Evolutionary conservation across 2,888 invertebrate species (phyloP).

Genomic region (Drosophila austrosaltans): DNA sequence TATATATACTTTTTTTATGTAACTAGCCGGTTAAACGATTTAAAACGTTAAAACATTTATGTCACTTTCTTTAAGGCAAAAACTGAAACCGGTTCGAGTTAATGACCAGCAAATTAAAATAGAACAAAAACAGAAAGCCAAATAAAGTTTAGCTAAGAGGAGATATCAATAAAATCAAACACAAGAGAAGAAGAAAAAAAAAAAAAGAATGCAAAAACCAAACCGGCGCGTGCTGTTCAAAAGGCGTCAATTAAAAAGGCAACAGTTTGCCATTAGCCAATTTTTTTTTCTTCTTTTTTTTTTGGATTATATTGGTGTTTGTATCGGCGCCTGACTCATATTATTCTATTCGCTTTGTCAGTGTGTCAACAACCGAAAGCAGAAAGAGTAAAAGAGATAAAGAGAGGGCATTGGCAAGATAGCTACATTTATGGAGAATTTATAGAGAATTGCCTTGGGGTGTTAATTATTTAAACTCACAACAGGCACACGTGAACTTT

Average conservation of each 20-base stretch:
- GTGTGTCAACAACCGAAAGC: constrained; percentile 53
- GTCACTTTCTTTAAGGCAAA: constrained; percentile 45
- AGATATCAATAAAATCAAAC: constrained; percentile 30
- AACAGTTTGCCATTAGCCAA: constrained; percentile 60
- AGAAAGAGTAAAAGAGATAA: neutral
- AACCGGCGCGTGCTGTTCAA: constrained; percentile 68
- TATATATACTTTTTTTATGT: constrained; percentile 36
- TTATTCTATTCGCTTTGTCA: constrained; percentile 43
- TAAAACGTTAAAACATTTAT: constrained; percentile 28
- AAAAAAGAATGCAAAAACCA: constrained; percentile 37
- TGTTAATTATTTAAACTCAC: constrained; percentile 59
- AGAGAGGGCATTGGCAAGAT: constrained; percentile 24
- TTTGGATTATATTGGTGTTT: constrained; percentile 6
- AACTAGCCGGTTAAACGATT: constrained; percentile 37
- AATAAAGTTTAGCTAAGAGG: constrained; percentile 21
- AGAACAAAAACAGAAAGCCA: constrained; percentile 41
- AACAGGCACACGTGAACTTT: constrained; percentile 45
- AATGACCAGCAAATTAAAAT: constrained; percentile 44
- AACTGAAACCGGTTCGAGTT: constrained; percentile 54
- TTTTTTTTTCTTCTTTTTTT: constrained; percentile 25
- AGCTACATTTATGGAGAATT: constrained; percentile 28
- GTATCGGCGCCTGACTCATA: constrained; percentile 51
- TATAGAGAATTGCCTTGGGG: constrained; percentile 54
- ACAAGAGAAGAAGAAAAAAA: constrained; percentile 41
- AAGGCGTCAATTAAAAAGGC: constrained; percentile 70